phyloP scores from a whole-genome alignment of 2,113 vertebrate genomes.

The Gymnorhina tibicen region DNA sequence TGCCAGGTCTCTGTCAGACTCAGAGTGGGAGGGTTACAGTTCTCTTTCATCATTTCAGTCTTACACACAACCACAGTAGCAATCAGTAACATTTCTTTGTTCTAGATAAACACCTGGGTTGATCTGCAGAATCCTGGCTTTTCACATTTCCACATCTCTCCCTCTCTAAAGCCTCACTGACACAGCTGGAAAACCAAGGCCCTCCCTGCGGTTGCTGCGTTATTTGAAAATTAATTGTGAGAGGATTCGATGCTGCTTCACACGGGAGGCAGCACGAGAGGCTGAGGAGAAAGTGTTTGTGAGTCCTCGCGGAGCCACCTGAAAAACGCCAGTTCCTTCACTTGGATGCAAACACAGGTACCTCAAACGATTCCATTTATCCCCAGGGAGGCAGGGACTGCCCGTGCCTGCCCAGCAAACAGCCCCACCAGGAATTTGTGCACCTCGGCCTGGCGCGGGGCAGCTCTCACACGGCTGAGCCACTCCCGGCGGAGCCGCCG shows the following conservation, averaged over 20 bases:
- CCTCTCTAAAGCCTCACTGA: neutral
- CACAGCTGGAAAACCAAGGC: neutral
- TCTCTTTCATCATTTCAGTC: neutral
- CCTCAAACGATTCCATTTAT: accelerated
- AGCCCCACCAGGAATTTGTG: neutral
- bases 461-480: neutral
- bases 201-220: accelerated
- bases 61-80: neutral
- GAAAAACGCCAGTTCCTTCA: neutral
- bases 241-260: neutral
- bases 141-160: neutral
- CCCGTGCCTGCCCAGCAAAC: neutral
- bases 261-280: neutral
- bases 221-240: neutral
- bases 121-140: neutral
- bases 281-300: neutral
- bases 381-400: neutral
- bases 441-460: neutral
- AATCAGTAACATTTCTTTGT: neutral
- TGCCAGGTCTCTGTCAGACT: neutral
- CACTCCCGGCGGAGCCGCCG: accelerated
- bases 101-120: neutral
- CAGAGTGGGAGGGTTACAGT: neutral
- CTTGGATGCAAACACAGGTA: neutral
- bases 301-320: neutral